Conservation (phyloP, 2,888 invertebrate species). For the Stenoptilia bipunctidactyla region DNA sequence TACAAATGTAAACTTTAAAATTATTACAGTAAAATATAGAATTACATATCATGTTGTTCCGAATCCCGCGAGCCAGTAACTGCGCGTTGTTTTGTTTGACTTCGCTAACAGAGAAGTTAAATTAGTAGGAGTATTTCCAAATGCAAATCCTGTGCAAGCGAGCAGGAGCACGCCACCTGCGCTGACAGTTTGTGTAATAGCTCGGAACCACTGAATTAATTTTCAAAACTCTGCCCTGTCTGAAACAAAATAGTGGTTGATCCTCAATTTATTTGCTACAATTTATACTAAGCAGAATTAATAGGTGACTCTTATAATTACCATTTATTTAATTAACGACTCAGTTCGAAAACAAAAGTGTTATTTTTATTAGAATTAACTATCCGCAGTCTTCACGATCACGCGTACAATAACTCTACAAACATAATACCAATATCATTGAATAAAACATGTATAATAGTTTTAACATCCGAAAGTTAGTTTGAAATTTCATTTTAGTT, state of each 20-base stretch:
- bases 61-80: background rate
- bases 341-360: background rate
- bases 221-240: constrained; percentile 59
- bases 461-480: constrained; percentile 10
- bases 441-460: background rate
- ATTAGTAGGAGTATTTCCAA: constrained; percentile 56
- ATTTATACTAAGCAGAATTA: background rate
- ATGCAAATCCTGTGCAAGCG: constrained; percentile 49
- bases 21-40: constrained; percentile 3
- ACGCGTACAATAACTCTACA: no score
- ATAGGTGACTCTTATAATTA: background rate
- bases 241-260: constrained; percentile 52
- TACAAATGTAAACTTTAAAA: no score
- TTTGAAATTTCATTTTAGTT: constrained; percentile 27
- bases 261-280: constrained; percentile 15
- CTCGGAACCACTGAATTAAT: constrained; percentile 63
- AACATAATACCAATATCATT: no score
- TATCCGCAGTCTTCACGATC: no score
- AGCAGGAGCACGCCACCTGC: constrained; percentile 50
- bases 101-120: constrained; percentile 54
- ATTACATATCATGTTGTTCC: constrained; percentile 3
- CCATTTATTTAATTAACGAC: background rate
- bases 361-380: no score
- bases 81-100: constrained; percentile 40
- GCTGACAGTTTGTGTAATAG: constrained; percentile 65